phyloP scores from a whole-genome alignment of 2,113 vertebrate genomes.

The Falco punctatus region DNA sequence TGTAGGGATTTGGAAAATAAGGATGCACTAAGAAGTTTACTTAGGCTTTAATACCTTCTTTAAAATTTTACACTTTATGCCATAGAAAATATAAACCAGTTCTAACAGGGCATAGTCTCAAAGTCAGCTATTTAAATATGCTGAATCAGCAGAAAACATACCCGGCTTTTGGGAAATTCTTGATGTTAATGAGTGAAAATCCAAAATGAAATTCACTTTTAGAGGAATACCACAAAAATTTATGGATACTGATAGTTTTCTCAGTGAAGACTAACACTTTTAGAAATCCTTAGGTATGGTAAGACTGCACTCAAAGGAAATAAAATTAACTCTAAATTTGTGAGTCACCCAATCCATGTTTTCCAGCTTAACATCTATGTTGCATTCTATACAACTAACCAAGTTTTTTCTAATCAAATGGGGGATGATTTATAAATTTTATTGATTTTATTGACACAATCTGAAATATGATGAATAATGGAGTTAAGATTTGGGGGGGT shows the following conservation, averaged over 20 bases:
- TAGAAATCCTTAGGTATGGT: neutral
- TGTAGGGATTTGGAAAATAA: neutral
- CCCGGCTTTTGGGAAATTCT: neutral
- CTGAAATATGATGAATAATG: neutral
- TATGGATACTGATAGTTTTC: neutral
- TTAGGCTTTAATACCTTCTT: slow-evolving; percentile 9
- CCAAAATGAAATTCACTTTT: neutral
- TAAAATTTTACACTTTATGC: neutral
- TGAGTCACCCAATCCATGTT: neutral
- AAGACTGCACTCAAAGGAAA: neutral
- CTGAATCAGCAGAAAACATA: neutral
- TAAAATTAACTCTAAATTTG: neutral
- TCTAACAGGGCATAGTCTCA: neutral
- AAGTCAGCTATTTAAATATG: neutral
- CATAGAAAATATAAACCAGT: neutral
- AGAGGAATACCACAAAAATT: neutral
- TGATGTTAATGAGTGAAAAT: neutral
- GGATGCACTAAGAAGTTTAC: neutral
- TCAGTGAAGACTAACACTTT: neutral
- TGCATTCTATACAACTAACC: neutral
- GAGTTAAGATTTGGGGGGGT: neutral
- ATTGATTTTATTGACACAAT: neutral
- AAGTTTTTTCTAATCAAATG: neutral
- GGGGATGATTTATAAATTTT: neutral
- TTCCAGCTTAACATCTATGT: neutral